Base-by-base conservation (phyloP, 2,113 vertebrate species). In the Thalassoma bifasciatum region DNA sequence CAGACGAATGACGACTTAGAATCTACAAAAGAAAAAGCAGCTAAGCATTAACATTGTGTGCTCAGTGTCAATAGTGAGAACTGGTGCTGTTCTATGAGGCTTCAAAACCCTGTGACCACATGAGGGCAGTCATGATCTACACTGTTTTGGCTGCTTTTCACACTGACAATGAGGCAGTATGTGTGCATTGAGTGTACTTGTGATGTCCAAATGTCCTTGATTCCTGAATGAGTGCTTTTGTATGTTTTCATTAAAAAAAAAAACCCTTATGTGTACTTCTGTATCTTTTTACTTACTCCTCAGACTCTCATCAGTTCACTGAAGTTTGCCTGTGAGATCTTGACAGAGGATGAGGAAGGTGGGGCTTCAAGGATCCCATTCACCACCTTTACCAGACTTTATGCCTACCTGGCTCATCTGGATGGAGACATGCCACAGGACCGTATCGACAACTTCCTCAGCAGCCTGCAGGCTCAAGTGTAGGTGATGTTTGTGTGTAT, bases 271-370 rank as follows among this genome's bases (percentile, higher is more conserved):
- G 14, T 42, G 5, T 52, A 62, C 58, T 24, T 74, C 59, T 26
- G 6, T 59, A 38, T 50, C 47, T 71, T 17, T 70, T 16, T 44
- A 17, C 51, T 19, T 23, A 40, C 10, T 34, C 50, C 36, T 24
- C 81, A 98, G 97, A 93, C 91, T 0, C 81, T 99, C 12, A 71
- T 81, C 54, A 91, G 88, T 0, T 93, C 97, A 1, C 86, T 98
- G 91, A 97, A 95, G 82, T 77, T 93, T 16, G 92, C 94, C 21
- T 98, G 97, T 0, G 94, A 98, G 90, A 95, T 98, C 84, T 92
- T 98, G 75, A 98, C 94, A 0, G 38, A 77, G 0, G 95, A 98
- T 37, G 94, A 95, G 1, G 94, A 95, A 40, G 96, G 95, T 0
- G 95, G 93, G 42, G 88, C 95, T 0, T 94, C 96, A 0, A 91